Evolutionary conservation across 2,797 vertebrate species (phyloP).

Genomic region (Sciurus carolinensis): DNA sequence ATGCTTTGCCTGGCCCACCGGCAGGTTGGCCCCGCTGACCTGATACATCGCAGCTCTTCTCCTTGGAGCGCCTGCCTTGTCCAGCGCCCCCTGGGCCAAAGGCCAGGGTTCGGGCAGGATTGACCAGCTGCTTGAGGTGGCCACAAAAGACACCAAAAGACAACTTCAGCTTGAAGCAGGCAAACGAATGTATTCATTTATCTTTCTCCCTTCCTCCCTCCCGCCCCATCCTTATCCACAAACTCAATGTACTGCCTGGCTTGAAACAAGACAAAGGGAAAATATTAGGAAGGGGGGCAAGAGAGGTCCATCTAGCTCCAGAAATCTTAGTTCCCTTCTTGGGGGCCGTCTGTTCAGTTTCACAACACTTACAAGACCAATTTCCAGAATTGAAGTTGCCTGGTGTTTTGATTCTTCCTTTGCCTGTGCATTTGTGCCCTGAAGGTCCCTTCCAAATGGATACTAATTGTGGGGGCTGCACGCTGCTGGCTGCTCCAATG

Average conservation of each 20-base stretch:
- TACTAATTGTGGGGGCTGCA: constrained; percentile 99
- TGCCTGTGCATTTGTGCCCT: constrained; percentile 93
- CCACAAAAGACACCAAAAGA: constrained; percentile 93
- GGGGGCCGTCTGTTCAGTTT: constrained; percentile 91
- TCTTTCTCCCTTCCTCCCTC: constrained; percentile 73
- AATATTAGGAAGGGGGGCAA: constrained; percentile 66
- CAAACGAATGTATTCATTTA: constrained; percentile 91
- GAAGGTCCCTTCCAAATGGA: constrained; percentile 98
- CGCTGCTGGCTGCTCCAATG: constrained; percentile 94
- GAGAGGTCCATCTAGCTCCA: constrained; percentile 77
- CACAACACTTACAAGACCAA: constrained; percentile 89
- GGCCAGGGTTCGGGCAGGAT: constrained; percentile 94
- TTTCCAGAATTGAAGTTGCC: constrained; percentile 91
- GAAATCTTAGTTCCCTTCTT: constrained; percentile 88
- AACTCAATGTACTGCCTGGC: constrained; percentile 74
- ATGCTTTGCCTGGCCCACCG: constrained; percentile 92
- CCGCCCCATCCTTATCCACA: constrained; percentile 19
- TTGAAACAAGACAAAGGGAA: constrained; percentile 84
- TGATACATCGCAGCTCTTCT: constrained; percentile 93
- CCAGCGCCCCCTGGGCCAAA: constrained; percentile 96
- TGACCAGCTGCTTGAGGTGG: constrained; percentile 98
- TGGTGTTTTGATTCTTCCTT: constrained; percentile 91
- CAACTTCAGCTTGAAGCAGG: constrained; percentile 86
- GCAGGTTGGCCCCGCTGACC: constrained; percentile 97
- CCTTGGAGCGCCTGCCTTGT: constrained; percentile 94